A percentile compares a stretch with the other conserved stretches of the same genome.
Conservation (phyloP, 1,140 invertebrate species). For the Onthophagus taurus region DNA sequence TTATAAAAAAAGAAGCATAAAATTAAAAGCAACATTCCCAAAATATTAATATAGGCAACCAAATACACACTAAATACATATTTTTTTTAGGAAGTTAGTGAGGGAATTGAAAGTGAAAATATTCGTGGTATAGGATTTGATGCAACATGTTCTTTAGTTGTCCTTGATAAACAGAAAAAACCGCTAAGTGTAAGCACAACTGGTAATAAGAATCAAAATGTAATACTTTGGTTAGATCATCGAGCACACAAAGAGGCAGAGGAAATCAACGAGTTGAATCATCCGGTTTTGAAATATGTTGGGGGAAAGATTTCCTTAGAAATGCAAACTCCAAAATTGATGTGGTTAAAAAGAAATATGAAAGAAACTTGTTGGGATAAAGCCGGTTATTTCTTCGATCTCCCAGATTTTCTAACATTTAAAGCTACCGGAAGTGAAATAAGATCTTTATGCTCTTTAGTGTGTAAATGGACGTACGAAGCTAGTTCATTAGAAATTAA, state of each 20-base stretch:
- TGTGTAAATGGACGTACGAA: constrained; percentile 93
- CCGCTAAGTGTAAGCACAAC: constrained; percentile 67
- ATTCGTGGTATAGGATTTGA: constrained; percentile 88
- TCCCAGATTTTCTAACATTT: constrained; percentile 92
- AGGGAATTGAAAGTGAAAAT: constrained; percentile 43
- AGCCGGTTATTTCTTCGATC: constrained; percentile 74
- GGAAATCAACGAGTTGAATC: constrained; percentile 67
- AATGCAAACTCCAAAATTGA: constrained; percentile 92
- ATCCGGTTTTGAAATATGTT: constrained; percentile 73
- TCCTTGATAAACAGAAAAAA: constrained; percentile 56
- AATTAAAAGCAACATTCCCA: no score
- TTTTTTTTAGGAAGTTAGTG: constrained; percentile 49
- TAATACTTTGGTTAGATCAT: constrained; percentile 97
- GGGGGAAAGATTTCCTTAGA: constrained; percentile 88
- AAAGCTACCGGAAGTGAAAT: constrained; percentile 69
- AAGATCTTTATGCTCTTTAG: constrained; percentile 82
- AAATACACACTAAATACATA: no score
- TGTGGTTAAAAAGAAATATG: constrained; percentile 86
- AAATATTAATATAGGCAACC: no score
- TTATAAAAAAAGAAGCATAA: no score
- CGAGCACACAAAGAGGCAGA: constrained; percentile 73
- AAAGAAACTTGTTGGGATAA: constrained; percentile 54
- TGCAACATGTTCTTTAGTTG: constrained; percentile 91
- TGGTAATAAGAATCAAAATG: constrained; percentile 66
- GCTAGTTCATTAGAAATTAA: constrained; percentile 44